Base-by-base conservation (phyloP, 1,140 invertebrate genomes). In the Carcinoscorpius rotundicauda region DNA sequence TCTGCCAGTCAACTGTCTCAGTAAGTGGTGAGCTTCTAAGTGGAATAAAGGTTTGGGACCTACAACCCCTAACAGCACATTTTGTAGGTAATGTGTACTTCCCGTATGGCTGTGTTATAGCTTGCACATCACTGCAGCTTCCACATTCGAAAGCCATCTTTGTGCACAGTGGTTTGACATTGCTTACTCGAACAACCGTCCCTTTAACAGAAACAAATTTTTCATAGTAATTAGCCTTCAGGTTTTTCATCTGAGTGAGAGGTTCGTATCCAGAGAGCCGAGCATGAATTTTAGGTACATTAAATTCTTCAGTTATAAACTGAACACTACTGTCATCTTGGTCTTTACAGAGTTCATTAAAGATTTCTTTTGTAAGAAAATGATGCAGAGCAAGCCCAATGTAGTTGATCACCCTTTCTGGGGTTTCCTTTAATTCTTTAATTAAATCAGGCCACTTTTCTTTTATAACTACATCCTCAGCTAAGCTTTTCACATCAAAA, bases 181-280 rank as follows among this genome's bases (percentile, higher is more conserved):
- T 85, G 11, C 88, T 84, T 6, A 91, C 87, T 73, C 90, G 81
- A 62, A 91, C 88, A 0, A 97, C 88, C 66, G 88, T 92, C 0
- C 93, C 93, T 74, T 85, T 85, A 3, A 94, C 81, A 29, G 86
- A 84, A 3, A 95, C 82, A 70, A 93, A 82, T 80, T 91, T 92
- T 10, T 87, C 87, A 82, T 86, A 89, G 75, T 82, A 85, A 74
- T 85, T 86, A 5, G 87, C 82, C 81, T 89, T 90, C 51, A 93
- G 77, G 75, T 86, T 82, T 76, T 85, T 86, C 48, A 92, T 76
- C 58, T 82, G 81, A 60, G 85, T 78, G 6, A 86, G 72, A 58
- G 85, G 83, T 68, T 83, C 79, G 77, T 84, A 84, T 77, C 90
- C 89, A 50, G 84, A 75, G 71, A 91, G 77, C 76, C 87, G 81